A percentile compares a stretch with the other conserved stretches of the same genome.
phyloP scores from a whole-genome alignment of 2,888 invertebrate species.

The Boloria euphrosyne region DNA sequence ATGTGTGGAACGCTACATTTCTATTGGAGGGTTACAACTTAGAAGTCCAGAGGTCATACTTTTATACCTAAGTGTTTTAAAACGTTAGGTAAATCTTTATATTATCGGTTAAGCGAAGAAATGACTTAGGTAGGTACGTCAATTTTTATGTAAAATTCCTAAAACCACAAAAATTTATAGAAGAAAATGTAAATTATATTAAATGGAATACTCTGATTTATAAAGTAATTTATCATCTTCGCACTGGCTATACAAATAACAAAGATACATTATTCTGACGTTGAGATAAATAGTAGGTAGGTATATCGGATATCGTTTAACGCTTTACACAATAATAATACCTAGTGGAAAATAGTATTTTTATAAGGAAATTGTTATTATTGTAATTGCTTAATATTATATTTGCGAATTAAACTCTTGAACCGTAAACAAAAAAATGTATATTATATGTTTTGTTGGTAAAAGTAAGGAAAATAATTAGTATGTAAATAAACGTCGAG shows the following conservation, averaged over 20 bases:
- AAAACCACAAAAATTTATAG: not conserved
- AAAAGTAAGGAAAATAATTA: too few relatives aligned
- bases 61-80: conserved; percentile 2
- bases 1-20: conserved; percentile 20
- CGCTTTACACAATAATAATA: too few relatives aligned
- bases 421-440: too few relatives aligned
- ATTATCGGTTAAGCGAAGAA: not conserved
- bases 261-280: conserved; percentile 11
- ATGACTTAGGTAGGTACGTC: not conserved
- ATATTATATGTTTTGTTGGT: too few relatives aligned
- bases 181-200: conserved; percentile 14
- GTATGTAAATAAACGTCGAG: too few relatives aligned
- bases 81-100: not conserved
- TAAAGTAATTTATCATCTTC: conserved; percentile 17
- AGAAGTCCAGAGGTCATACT: not conserved
- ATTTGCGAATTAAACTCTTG: too few relatives aligned
- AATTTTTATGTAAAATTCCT: conserved; percentile 10
- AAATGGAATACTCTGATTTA: conserved; percentile 7
- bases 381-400: too few relatives aligned
- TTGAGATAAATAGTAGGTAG: conserved; percentile 1
- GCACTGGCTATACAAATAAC: not conserved
- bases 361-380: too few relatives aligned
- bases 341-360: too few relatives aligned
- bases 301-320: not conserved
- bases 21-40: conserved; percentile 13